Evolutionary conservation across 2,888 invertebrate species (phyloP), one percentile per base, ranked within the genome.

Genomic region (Acanthacorydalis orientalis): DNA sequence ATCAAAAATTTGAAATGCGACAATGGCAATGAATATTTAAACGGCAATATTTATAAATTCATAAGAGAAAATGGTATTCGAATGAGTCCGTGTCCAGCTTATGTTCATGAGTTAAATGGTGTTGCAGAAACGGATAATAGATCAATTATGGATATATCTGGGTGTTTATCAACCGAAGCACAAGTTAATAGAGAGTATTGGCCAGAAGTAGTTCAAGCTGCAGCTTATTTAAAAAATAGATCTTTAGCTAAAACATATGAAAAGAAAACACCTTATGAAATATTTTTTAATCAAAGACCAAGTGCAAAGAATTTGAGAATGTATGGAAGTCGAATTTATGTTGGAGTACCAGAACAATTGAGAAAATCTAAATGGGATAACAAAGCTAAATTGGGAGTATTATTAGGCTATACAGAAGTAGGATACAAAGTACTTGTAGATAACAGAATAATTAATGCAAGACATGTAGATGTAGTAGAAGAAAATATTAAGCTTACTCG

Each of bases 141-240:
- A 43, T 41, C 51, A 35, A 38, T 53, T 11, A 53, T 54, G 54
- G 52, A 55, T 34, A 53, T 48, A 35, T 32, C 50, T n/a, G 39
- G 54, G 40, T 55, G 52, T 49, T 49, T 56, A 41, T 46, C 56
- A 46, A n/a, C 40, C 23, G 55, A 56, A 47, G 51, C 54, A 16
- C 51, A 49, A 37, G 42, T 56, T 1, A 14, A 41, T 16, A 50
- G 32, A 39, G 46, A 11, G 34, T 53, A 49, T 51, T 51, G 51
- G 51, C 49, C 53, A 9, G 51, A 51, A 50, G 15, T 47, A 23
- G 44, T 53, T 8, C 23, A 48, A 43, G 40, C 51, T 10, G 53
- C 51, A n/a, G 43, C 46, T 14, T 53, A 53, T 39, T 33, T 51
- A 14, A 49, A 46, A 49, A 51, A 51, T 47, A 37, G 53, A 31